phyloP scores from a whole-genome alignment of 1,140 invertebrate species.

The Mylabris phalerata region DNA sequence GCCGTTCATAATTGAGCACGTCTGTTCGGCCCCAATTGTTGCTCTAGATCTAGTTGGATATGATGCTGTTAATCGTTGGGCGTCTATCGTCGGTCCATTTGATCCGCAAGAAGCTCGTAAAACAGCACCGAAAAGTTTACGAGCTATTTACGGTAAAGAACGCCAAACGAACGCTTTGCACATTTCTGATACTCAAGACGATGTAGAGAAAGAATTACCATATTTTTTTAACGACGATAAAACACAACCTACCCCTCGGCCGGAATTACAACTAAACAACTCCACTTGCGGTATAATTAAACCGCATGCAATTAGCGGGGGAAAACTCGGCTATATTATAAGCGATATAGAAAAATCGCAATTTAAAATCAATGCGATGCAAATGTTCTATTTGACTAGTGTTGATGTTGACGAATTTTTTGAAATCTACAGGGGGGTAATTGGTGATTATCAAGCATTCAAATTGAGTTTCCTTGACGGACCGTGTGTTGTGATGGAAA shows the following conservation, averaged over 20 bases:
- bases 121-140: constrained; percentile 53
- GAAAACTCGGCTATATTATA: constrained; percentile 64
- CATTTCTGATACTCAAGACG: constrained; percentile 52
- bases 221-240: constrained; percentile 31
- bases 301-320: constrained; percentile 79
- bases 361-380: constrained; percentile 71
- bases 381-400: constrained; percentile 71
- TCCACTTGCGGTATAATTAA: constrained; percentile 85
- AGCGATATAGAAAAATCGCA: constrained; percentile 64
- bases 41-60: constrained; percentile 59
- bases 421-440: constrained; percentile 89
- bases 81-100: constrained; percentile 55
- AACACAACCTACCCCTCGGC: constrained; percentile 43
- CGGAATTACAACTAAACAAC: constrained; percentile 54
- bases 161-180: constrained; percentile 64
- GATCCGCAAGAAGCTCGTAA: constrained; percentile 57
- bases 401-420: constrained; percentile 84
- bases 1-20: constrained; percentile 46
- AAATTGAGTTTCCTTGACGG: constrained; percentile 51
- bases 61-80: constrained; percentile 52
- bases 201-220: constrained; percentile 45
- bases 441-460: constrained; percentile 67
- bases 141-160: constrained; percentile 69
- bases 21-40: constrained; percentile 59
- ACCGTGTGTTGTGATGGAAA: constrained; percentile 78